These are phyloP conservation scores for Arctocebus calabarensis DNA, from an alignment of 2,797 vertebrate genomes.

Conservation along the genomic window DNA sequence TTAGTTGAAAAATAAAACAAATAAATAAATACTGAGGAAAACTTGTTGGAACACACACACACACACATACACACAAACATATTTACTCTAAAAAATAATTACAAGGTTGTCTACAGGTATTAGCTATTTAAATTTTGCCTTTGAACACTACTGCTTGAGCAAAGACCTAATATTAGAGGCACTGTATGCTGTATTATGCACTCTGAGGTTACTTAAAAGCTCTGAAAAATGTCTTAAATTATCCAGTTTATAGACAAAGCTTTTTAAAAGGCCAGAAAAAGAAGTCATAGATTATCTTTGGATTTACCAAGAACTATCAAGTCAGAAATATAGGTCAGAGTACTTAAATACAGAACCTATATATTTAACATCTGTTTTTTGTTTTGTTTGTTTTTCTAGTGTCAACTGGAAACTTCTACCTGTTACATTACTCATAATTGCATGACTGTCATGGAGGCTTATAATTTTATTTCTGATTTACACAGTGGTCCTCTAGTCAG, in stretches of 20 bases:
- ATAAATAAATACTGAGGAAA: background rate
- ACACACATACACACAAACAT: background rate
- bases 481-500: background rate
- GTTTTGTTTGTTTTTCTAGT: background rate
- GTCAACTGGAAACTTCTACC: background rate
- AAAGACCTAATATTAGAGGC: background rate
- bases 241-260: background rate
- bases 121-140: conserved; percentile 30
- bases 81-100: conserved; percentile 29
- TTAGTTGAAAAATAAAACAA: too few relatives aligned
- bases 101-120: background rate
- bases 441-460: background rate
- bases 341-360: background rate
- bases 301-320: background rate
- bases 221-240: background rate
- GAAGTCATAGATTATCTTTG: background rate
- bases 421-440: background rate
- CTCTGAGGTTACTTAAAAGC: background rate
- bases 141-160: background rate
- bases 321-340: background rate
- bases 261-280: background rate
- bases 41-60: background rate
- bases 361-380: background rate
- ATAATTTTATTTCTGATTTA: conserved; percentile 43
- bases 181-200: background rate